Percentiles rank a stretch among this genome's conserved stretches.
phyloP scores from a whole-genome alignment of 2,113 vertebrate genomes.

The Acrocephalus arundinaceus region DNA sequence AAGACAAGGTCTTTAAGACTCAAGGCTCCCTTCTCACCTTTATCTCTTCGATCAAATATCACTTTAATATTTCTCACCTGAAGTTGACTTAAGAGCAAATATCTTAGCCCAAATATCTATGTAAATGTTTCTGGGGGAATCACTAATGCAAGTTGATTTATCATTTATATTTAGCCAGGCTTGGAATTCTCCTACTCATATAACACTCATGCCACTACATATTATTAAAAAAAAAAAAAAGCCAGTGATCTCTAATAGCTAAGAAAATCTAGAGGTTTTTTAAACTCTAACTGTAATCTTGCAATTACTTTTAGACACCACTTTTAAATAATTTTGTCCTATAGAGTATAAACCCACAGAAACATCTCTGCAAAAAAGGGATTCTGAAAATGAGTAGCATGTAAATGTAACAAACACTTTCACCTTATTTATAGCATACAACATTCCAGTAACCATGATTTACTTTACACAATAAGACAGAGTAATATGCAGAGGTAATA shows the following conservation, averaged over 20 bases:
- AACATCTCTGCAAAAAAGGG: neutral
- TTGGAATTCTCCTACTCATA: neutral
- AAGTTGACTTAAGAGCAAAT: neutral
- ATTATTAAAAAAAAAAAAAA: neutral
- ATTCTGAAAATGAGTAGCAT: neutral
- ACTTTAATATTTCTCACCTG: neutral
- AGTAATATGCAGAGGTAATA: neutral
- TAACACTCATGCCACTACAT: neutral
- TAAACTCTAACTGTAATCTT: neutral
- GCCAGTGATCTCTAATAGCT: neutral
- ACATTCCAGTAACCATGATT: neutral
- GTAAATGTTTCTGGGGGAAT: neutral
- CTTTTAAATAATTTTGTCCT: neutral
- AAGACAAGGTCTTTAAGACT: neutral
- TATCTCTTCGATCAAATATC: neutral
- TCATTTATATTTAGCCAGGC: neutral
- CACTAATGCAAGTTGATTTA: neutral
- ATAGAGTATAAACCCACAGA: neutral
- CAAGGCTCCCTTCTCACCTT: neutral
- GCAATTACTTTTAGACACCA: neutral
- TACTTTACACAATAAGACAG: neutral
- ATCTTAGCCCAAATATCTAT: neutral
- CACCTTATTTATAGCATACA: neutral
- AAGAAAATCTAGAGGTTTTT: neutral
- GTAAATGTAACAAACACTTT: neutral